Percentiles rank a stretch among this genome's conserved stretches.
Evolutionary conservation across 2,113 vertebrate genomes (phyloP).

Genomic region (Stegostoma tigrinum): DNA sequence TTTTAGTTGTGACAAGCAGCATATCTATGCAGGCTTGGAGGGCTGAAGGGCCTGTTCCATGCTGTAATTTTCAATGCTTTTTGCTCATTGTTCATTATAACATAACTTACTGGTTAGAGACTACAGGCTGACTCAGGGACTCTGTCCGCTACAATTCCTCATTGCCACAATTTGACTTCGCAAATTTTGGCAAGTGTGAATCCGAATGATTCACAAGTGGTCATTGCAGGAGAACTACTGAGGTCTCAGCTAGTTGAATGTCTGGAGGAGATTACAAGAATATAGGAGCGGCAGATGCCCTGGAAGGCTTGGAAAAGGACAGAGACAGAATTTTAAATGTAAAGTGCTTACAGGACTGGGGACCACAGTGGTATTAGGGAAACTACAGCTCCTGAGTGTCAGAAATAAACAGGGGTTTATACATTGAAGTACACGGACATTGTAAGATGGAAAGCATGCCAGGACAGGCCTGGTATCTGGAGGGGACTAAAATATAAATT

Average conservation of each 20-base stretch:
- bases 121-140: not conserved
- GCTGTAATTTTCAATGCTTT: too few species aligned
- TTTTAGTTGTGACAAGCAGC: too few species aligned
- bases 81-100: too few species aligned
- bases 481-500: too few species aligned
- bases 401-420: not conserved
- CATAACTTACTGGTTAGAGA: not conserved
- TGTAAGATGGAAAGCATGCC: not conserved
- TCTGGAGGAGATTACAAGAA: not conserved
- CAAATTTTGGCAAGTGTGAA: not conserved
- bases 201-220: not conserved
- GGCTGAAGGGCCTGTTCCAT: too few species aligned
- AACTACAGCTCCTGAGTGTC: not conserved
- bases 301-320: not conserved
- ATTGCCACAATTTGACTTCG: conserved; percentile 18
- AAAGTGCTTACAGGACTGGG: not conserved
- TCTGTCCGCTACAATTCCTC: not conserved
- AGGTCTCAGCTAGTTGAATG: not conserved
- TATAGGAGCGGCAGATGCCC: not conserved
- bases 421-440: too few species aligned
- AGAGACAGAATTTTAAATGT: not conserved
- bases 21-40: too few species aligned
- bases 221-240: not conserved
- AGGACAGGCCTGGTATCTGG: not conserved
- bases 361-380: not conserved